Base-by-base conservation (phyloP, 2,888 invertebrate species). In the Microdon myrmicae region DNA sequence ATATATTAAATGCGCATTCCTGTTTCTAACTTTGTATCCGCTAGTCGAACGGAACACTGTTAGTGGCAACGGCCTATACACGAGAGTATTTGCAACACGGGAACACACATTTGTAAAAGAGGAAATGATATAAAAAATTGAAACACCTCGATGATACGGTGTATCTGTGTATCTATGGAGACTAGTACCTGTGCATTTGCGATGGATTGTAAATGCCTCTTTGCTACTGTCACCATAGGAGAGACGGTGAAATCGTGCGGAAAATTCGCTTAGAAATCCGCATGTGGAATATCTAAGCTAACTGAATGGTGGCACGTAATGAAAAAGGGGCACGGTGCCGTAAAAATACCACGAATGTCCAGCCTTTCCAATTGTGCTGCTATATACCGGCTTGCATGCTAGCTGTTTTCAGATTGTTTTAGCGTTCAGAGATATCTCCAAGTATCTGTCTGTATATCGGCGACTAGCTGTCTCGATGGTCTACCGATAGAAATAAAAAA, bases 241-340 rank as follows among this genome's bases (percentile, higher is more conserved):
- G n/a, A n/a, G 45, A 51, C 64, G 64, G 64, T 64, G 51, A 56
- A 64, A 64, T 64, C 64, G 64, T 64, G 47, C 64, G 37, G 64
- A 64, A 64, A 58, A 64, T 56, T 56, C 56, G 44, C 56, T 49
- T 51, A 35, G 45, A 44, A 56, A 44, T 45, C 19, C 25, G 31
- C 28, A 43, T 29, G 17, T 19, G 17, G 56, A 37, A 44, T 44
- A 44, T 26, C 51, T 31, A n/a, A 31, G 44, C 13, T 23, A 14
- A 19, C 14, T 23, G 26, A 8, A 5, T 3, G 19, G 48, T 34
- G 35, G 13, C n/a, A 29, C 31, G n/a, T n/a, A n/a, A n/a, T n/a
- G n/a, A n/a, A n/a, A n/a, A n/a, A n/a, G n/a, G n/a, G n/a, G n/a
- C n/a, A n/a, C n/a, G n/a, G n/a, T n/a, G n/a, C n/a, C 54, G 12